Evolutionary conservation across 2,888 invertebrate species (phyloP), one percentile per base, ranked within the genome.

Genomic region (Amphimallon solstitiale): DNA sequence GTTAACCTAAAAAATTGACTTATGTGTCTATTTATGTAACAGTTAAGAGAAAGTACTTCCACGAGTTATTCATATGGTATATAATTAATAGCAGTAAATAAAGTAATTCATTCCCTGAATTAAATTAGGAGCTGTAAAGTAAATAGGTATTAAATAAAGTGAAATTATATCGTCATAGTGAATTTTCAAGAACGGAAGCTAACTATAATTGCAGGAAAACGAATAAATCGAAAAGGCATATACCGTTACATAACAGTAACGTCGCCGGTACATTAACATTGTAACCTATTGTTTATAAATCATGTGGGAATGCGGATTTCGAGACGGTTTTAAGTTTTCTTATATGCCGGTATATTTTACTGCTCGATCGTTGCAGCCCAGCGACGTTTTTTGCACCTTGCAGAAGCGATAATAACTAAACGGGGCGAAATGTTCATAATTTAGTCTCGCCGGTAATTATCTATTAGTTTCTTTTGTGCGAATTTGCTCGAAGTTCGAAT

Each of bases 201-300:
- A 54, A 19, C 10, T 34, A 43, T 59, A 59, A 59, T 59, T 59
- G 56, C 56, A 59, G 56, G 56, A 59, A 59, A 59, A 23, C 43
- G 19, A 59, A 59, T 29, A 43, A 59, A 59, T 59, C 45, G 43
- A 29, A 59, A 29, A 59, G 14, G n/a, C 34, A 15, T 23, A 6
- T 49, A 59, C 56, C 56, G 56, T 43, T 59, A 59, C 15, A n/a
- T 59, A 59, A 59, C 56, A 43, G 56, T 59, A 59, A 59, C 56
- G 43, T 59, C 29, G 34, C 29, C 56, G 56, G 38, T 34, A 29
- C 40, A 29, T 43, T 59, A 59, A 29, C 56, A 29, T 56, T 23
- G 40, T 43, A 43, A 59, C 38, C 56, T 59, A 59, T 59, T 59
- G 43, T 59, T 17, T 38, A 59, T 59, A 43, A 43, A 43, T 43